A percentile compares a stretch with the other conserved stretches of the same genome.
Conservation (phyloP, 2,797 vertebrate genomes). For the Xyrichtys novacula region DNA sequence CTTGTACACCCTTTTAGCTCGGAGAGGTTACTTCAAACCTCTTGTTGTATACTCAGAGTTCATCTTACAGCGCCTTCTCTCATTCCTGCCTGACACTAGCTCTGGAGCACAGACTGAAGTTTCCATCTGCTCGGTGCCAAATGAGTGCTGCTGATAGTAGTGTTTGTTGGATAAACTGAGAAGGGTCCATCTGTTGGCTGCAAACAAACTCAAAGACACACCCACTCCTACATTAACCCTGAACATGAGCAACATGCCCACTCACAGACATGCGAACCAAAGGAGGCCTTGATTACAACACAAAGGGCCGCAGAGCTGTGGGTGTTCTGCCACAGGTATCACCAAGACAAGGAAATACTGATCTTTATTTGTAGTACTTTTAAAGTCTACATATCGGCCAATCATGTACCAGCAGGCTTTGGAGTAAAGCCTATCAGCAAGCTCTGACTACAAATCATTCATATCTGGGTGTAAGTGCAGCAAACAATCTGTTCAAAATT, state of each 20-base stretch:
- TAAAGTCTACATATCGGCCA: no score
- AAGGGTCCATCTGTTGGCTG: constrained; percentile 57
- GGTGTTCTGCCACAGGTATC: constrained; percentile 4
- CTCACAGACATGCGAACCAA: background rate
- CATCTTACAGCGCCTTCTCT: constrained; percentile 27
- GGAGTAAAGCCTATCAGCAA: no score
- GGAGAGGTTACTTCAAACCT: constrained; percentile 11
- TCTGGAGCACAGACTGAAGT: constrained; percentile 44
- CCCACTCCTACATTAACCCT: constrained; percentile 33
- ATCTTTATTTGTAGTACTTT: no score
- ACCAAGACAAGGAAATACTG: background rate
- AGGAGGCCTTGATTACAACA: background rate
- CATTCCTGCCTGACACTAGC: constrained; percentile 25
- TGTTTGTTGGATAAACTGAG: constrained; percentile 62
- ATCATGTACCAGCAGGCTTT: no score
- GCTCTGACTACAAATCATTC: no score
- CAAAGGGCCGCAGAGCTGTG: background rate
- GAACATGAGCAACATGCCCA: constrained; percentile 8
- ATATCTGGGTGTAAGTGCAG: no score
- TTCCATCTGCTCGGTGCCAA: constrained; percentile 59
- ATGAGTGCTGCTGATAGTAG: constrained; percentile 28
- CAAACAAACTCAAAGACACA: constrained; percentile 44
- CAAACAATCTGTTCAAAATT: no score
- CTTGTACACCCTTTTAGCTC: constrained; percentile 6
- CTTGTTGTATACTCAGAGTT: constrained; percentile 24